Evolutionary conservation across 2,113 vertebrate species (phyloP).

Genomic region (Leucopternis melanops): DNA sequence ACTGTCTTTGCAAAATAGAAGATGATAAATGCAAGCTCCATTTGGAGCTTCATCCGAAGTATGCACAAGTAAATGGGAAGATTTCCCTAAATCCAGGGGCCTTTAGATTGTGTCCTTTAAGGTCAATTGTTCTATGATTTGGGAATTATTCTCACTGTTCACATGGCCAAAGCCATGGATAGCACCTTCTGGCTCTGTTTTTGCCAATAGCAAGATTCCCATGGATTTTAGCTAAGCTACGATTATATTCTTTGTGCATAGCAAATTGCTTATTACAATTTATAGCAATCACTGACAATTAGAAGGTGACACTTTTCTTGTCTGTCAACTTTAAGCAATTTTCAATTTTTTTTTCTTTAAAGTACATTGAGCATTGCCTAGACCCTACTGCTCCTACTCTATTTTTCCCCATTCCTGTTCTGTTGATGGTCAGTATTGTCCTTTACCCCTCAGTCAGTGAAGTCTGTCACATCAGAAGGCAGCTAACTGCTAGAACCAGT

Average conservation of each 20-base stretch:
- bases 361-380: neutral
- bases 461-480: neutral
- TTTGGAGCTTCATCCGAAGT: neutral
- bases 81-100: neutral
- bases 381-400: neutral
- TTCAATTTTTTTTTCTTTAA: neutral
- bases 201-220: neutral
- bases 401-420: neutral
- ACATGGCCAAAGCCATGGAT: fast-evolving
- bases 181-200: neutral
- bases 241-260: neutral
- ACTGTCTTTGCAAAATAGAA: neutral
- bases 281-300: neutral
- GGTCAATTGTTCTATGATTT: neutral
- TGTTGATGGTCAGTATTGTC: neutral
- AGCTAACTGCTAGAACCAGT: neutral
- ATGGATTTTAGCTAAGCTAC: neutral
- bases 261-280: neutral
- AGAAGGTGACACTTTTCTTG: neutral
- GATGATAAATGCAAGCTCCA: neutral
- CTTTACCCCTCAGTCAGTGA: neutral
- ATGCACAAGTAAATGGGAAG: neutral
- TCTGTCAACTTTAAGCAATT: neutral
- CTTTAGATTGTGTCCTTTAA: neutral
- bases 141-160: neutral